Evolutionary conservation across 2,888 invertebrate species (phyloP).

Genomic region (Schrankia costaestrigalis): DNA sequence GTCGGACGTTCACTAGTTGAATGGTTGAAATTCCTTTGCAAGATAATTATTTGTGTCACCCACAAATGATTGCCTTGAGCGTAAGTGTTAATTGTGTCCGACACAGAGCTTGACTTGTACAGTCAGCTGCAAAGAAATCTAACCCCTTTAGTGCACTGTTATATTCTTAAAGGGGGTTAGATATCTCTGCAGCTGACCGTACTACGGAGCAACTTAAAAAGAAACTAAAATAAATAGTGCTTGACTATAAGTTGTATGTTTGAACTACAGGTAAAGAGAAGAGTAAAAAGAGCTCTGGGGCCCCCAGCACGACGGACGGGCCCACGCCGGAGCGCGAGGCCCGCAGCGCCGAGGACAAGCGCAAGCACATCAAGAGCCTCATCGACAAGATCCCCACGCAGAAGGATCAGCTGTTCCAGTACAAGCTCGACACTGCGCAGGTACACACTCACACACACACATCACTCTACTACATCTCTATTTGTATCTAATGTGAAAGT

Average conservation of each 20-base stretch:
- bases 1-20: no score
- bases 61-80: no score
- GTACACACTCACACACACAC: constrained; percentile 50
- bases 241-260: not conserved
- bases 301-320: constrained; percentile 52
- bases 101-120: no score
- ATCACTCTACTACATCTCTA: not conserved
- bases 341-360: constrained; percentile 94
- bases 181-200: no score
- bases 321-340: constrained; percentile 81
- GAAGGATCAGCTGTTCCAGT: constrained; percentile 97
- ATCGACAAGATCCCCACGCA: constrained; percentile 99
- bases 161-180: no score
- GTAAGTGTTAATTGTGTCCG: no score
- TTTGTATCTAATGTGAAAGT: not conserved
- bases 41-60: no score
- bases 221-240: not conserved
- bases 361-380: constrained; percentile 96
- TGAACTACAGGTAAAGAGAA: constrained; percentile 24
- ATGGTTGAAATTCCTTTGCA: no score
- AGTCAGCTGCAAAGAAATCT: no score
- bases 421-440: constrained; percentile 92
- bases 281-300: constrained; percentile 79
- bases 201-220: not conserved
- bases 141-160: no score